Conservation (phyloP, 2,888 invertebrate genomes). For the Drosophila hawaiiensis region DNA sequence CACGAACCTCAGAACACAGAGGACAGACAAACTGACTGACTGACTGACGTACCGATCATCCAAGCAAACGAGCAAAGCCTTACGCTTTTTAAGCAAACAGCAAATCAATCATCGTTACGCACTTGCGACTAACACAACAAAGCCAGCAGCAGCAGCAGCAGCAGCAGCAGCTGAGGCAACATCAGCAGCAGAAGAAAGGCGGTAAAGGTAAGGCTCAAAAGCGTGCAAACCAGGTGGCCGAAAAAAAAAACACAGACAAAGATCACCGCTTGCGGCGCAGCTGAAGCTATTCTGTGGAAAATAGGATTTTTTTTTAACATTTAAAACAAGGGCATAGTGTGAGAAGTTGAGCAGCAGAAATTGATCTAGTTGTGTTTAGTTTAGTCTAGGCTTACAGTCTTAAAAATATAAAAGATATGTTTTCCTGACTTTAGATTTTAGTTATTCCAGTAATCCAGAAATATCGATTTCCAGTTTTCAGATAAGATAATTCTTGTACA, state of each 20-base stretch:
- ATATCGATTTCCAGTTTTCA: not conserved
- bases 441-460: not conserved
- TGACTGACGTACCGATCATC: conserved; percentile 26
- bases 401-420: not conserved
- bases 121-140: conserved; percentile 35
- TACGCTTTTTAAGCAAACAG: conserved; percentile 51
- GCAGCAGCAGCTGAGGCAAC: conserved; percentile 1
- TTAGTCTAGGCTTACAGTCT: not conserved
- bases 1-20: conserved; percentile 6
- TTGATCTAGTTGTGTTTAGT: not conserved
- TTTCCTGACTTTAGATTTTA: not conserved
- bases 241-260: conserved; percentile 17
- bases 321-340: not conserved
- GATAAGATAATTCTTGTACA: not conserved
- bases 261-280: conserved; percentile 32
- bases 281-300: conserved; percentile 36
- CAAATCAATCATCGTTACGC: conserved; percentile 79
- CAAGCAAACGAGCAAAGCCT: conserved; percentile 18
- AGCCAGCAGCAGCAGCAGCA: not conserved
- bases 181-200: conserved; percentile 26
- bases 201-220: conserved; percentile 2
- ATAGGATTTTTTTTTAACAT: not conserved
- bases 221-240: conserved; percentile 38
- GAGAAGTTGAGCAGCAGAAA: not conserved
- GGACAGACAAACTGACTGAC: not conserved